Conservation (phyloP, 2,797 vertebrate species). For the Bryconaethiops microstoma region DNA sequence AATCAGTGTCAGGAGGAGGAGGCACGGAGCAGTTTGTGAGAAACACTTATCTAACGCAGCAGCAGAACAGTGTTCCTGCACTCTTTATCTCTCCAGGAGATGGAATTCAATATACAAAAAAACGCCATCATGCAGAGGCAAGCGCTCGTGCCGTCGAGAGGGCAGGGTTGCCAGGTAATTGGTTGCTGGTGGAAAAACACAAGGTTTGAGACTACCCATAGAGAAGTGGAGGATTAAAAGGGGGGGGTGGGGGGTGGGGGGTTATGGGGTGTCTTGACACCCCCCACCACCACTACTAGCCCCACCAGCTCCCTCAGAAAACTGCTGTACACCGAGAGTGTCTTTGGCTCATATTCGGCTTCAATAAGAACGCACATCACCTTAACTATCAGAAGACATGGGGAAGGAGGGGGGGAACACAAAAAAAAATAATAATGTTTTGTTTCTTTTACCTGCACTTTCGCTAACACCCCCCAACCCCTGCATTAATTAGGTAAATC, state of each 20-base stretch:
- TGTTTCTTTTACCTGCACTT: conserved; percentile 54
- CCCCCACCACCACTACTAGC: conserved; percentile 55
- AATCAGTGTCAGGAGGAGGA: conserved; percentile 83
- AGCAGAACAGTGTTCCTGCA: conserved; percentile 89
- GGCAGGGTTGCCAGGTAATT: conserved; percentile 94
- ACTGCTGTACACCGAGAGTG: conserved; percentile 59
- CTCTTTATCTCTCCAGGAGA: conserved; percentile 90
- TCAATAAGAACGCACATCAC: conserved; percentile 71
- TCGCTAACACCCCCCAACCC: conserved; percentile 17
- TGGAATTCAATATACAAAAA: conserved; percentile 94
- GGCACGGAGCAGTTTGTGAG: conserved; percentile 77
- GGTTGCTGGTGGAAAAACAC: conserved; percentile 87
- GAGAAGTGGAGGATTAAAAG: conserved; percentile 79
- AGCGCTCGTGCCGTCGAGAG: conserved; percentile 90
- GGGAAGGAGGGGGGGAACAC: conserved; percentile 22
- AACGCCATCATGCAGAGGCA: conserved; percentile 87
- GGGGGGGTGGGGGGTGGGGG: conserved; percentile 50
- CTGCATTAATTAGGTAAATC: conserved; percentile 73
- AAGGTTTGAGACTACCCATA: conserved; percentile 81
- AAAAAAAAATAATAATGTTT: conserved; percentile 56
- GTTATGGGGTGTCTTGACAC: conserved; percentile 71
- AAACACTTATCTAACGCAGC: conserved; percentile 84
- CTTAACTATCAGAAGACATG: conserved; percentile 47
- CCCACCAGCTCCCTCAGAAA: conserved; percentile 68
- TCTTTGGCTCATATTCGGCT: conserved; percentile 53